phyloP scores from a whole-genome alignment of 2,113 vertebrate species.

The Suricata suricatta region DNA sequence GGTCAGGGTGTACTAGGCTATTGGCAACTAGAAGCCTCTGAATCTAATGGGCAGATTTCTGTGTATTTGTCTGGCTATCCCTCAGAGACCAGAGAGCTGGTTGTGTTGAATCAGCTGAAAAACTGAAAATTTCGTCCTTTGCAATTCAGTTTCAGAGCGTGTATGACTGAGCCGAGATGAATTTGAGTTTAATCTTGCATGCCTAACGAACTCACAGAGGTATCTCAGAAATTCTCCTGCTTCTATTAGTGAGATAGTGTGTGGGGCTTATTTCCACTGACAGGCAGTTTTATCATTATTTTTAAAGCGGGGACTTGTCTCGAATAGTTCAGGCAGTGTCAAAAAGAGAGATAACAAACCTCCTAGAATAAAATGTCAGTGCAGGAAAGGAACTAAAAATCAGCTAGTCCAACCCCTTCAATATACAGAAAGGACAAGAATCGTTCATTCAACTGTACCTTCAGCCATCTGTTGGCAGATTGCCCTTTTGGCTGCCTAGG shows the following conservation, averaged over 20 bases:
- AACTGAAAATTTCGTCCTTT: conserved; percentile 29
- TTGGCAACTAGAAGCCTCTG: too few species aligned
- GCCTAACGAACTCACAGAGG: conserved; percentile 56
- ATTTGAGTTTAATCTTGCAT: conserved; percentile 72
- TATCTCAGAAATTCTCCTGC: conserved; percentile 74
- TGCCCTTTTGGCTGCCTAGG: conserved; percentile 18
- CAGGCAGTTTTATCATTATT: conserved; percentile 83
- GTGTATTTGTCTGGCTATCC: background rate
- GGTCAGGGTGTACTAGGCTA: background rate
- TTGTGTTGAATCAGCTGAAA: background rate
- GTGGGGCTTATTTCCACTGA: conserved; percentile 76
- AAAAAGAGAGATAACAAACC: conserved; percentile 81
- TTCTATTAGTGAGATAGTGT: conserved; percentile 70
- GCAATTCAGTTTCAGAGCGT: conserved; percentile 39
- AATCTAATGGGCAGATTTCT: background rate
- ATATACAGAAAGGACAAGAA: background rate
- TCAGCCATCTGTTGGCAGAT: conserved; percentile 44
- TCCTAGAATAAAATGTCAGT: conserved; percentile 69
- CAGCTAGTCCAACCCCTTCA: background rate
- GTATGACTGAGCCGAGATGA: conserved; percentile 45
- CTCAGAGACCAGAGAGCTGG: background rate
- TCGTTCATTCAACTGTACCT: background rate
- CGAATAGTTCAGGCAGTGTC: conserved; percentile 83
- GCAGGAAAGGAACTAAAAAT: conserved; percentile 42
- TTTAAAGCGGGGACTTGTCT: conserved; percentile 82